Conservation (phyloP, 1,140 invertebrate genomes). For the Zaprionus ghesquierei region DNA sequence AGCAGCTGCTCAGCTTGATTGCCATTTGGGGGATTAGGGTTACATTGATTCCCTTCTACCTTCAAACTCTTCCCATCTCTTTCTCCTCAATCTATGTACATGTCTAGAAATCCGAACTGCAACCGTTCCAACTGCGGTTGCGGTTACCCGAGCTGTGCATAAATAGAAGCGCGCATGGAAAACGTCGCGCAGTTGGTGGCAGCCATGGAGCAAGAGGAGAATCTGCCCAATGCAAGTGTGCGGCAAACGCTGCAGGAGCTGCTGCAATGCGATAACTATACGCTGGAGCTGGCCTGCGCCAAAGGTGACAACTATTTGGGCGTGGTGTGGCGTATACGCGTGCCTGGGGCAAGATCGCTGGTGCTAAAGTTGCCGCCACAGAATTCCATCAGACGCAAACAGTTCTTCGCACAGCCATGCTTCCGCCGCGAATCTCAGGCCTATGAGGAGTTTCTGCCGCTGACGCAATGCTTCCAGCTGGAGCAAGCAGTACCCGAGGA, state of each 20-base stretch:
- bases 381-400: slow-evolving; percentile 61
- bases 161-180: neutral
- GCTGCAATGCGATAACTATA: slow-evolving; percentile 9
- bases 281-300: slow-evolving; percentile 54
- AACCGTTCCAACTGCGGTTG: neutral
- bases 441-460: slow-evolving; percentile 79
- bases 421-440: slow-evolving; percentile 76
- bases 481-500: slow-evolving; percentile 47
- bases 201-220: neutral
- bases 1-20: neutral
- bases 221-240: slow-evolving; percentile 24
- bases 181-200: neutral
- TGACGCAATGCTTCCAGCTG: slow-evolving; percentile 69
- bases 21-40: neutral
- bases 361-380: slow-evolving; percentile 75
- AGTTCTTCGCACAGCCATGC: slow-evolving; percentile 65
- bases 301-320: slow-evolving; percentile 82
- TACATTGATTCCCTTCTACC: neutral
- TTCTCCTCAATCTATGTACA: neutral
- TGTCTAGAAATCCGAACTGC: neutral
- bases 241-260: slow-evolving; percentile 5
- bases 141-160: neutral
- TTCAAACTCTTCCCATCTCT: too few species aligned
- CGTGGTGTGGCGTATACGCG: slow-evolving; percentile 67
- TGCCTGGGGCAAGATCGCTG: slow-evolving; percentile 18